Evolutionary conservation across 2,797 vertebrate genomes (phyloP).

Genomic region (Halcyon leucocephala): DNA sequence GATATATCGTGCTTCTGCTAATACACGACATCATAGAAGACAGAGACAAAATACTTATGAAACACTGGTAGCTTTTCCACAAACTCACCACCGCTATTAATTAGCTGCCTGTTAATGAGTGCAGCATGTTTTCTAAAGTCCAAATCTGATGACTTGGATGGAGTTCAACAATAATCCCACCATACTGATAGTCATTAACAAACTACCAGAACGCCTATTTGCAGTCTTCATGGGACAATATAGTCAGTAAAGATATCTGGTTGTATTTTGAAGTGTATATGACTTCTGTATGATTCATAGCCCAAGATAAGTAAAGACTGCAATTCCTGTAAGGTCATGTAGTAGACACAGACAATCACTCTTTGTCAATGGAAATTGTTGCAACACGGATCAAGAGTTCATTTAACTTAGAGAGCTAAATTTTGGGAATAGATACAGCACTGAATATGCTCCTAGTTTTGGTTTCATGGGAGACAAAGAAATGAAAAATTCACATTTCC

Average conservation of each 20-base stretch:
- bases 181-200: neutral
- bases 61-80: constrained; percentile 21
- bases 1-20: neutral
- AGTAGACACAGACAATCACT: fast-evolving
- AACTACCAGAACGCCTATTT: neutral
- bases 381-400: neutral
- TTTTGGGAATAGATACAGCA: neutral
- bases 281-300: neutral
- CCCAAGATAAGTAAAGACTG: neutral
- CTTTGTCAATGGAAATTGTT: neutral
- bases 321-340: neutral
- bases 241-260: neutral
- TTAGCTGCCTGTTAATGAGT: neutral
- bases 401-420: neutral
- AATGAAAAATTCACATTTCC: neutral
- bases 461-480: neutral
- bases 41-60: neutral
- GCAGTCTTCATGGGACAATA: neutral
- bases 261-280: neutral
- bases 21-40: neutral
- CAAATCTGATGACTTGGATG: neutral
- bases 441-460: neutral
- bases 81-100: neutral
- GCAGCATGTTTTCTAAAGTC: neutral
- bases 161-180: neutral